A percentile compares a stretch with the other conserved stretches of the same genome.
Evolutionary conservation across 2,797 vertebrate genomes (phyloP).

Genomic region (Fratercula arctica): DNA sequence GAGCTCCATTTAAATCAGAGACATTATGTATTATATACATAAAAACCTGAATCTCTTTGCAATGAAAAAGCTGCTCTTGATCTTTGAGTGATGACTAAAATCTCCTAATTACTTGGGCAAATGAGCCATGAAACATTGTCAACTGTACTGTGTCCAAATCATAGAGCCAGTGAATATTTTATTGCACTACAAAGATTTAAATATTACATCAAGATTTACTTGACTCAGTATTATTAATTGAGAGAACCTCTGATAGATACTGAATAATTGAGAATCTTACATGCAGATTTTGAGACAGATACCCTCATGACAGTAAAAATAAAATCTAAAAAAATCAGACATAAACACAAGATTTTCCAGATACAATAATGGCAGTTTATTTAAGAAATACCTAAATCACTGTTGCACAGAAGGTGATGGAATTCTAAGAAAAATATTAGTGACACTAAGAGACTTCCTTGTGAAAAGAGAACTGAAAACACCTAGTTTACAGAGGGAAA

Average conservation of each 20-base stretch:
- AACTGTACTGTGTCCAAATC: constrained; percentile 20
- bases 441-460: background rate
- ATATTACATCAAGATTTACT: constrained; percentile 27
- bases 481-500: background rate
- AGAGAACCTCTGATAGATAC: background rate
- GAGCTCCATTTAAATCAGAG: background rate
- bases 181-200: constrained; percentile 21
- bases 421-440: background rate
- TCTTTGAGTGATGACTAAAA: constrained; percentile 52
- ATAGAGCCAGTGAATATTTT: constrained; percentile 33
- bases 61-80: constrained; percentile 23
- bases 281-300: background rate
- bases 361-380: background rate
- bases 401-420: background rate
- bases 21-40: background rate
- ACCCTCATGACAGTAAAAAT: background rate
- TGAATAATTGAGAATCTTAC: background rate
- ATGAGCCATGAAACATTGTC: constrained; percentile 54
- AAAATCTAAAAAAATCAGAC: background rate
- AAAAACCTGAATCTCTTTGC: background rate
- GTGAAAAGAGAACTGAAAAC: background rate
- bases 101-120: constrained; percentile 58
- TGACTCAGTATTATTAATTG: background rate
- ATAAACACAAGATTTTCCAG: background rate
- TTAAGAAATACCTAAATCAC: background rate